A percentile compares a stretch with the other conserved stretches of the same genome.
Conservation (phyloP, 1,140 invertebrate genomes). For the Pogonomyrmex barbatus region DNA sequence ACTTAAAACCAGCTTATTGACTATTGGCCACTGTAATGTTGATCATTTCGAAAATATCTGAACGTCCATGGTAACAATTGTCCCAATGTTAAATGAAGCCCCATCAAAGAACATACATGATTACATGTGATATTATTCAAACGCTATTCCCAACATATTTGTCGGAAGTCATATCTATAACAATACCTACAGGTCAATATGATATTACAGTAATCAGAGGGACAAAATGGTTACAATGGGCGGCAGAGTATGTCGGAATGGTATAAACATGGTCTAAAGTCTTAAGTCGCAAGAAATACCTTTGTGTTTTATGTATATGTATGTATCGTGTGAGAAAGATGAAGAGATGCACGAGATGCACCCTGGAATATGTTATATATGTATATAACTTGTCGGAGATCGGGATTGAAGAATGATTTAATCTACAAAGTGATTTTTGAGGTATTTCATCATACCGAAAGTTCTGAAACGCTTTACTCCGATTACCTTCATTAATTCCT, state of each 20-base stretch:
- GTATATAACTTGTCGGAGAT: slow-evolving; percentile 80
- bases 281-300: slow-evolving; percentile 77
- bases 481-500: slow-evolving; percentile 95
- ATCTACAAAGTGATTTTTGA: slow-evolving; percentile 95
- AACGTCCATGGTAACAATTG: slow-evolving; percentile 62
- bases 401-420: slow-evolving; percentile 83
- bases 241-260: slow-evolving; percentile 71
- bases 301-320: slow-evolving; percentile 75
- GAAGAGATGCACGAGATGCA: slow-evolving; percentile 70
- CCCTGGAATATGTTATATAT: slow-evolving; percentile 77
- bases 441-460: slow-evolving; percentile 98
- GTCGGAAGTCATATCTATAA: slow-evolving; percentile 2
- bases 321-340: slow-evolving; percentile 78
- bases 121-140: slow-evolving; percentile 13
- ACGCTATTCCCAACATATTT: slow-evolving; percentile 12
- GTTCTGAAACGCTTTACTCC: slow-evolving; percentile 96
- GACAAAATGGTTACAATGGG: slow-evolving; percentile 69
- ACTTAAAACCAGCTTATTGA: slow-evolving; percentile 77
- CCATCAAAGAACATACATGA: not conserved
- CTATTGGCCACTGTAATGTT: slow-evolving; percentile 72
- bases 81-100: slow-evolving; percentile 7
- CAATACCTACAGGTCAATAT: slow-evolving; percentile 26
- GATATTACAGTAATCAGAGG: slow-evolving; percentile 29
- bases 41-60: slow-evolving; percentile 68
- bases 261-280: slow-evolving; percentile 74